Evolutionary conservation across 1,140 invertebrate species (phyloP), one percentile per base, ranked within the genome.

Genomic region (Lethocerus indicus): DNA sequence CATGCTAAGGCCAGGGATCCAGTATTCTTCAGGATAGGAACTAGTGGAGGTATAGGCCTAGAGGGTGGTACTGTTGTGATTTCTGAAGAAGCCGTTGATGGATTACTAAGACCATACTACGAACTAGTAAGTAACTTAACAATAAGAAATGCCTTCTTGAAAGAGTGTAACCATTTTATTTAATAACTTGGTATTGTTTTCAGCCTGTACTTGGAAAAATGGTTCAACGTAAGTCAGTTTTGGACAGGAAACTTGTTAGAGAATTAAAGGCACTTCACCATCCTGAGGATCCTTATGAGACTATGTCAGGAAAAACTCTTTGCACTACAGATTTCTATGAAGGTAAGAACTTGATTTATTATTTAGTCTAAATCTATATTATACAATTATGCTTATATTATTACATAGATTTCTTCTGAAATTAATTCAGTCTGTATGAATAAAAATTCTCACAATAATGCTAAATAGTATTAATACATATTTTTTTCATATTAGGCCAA

Each of bases 261-360:
- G 87, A 94, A 57, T 63, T 98, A 2, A 78, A 81, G 54, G 71
- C 71, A 0, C 64, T 89, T 35, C 73, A 81, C 0, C 71, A 79
- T 52, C 71, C 75, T 2, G 80, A 86, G 52, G 83, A 87, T 62
- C 83, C 83, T 0, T 94, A 90, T 60, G 80, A 87, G 14, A 88
- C 84, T 1, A 72, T 90, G 20, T 73, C 73, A 27, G 95, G 95
- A 24, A 93, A 83, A 63, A 98, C 94, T 0, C 83, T 97, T 74
- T 96, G 91, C 64, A 88, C 92, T 4, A 81, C 90, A 58, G 94
- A 98, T 64, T 98, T 98, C 65, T 98, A 98, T 65, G 94, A 98
- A 78, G 91, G 85, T 86, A 63, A 54, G 51, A 36, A 7, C 36
- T 5, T 4, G 5, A 20, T 4, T 5, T 14, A 39, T 39, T n/a